phyloP scores from a whole-genome alignment of 2,113 vertebrate genomes.

The Macrotis lagotis region DNA sequence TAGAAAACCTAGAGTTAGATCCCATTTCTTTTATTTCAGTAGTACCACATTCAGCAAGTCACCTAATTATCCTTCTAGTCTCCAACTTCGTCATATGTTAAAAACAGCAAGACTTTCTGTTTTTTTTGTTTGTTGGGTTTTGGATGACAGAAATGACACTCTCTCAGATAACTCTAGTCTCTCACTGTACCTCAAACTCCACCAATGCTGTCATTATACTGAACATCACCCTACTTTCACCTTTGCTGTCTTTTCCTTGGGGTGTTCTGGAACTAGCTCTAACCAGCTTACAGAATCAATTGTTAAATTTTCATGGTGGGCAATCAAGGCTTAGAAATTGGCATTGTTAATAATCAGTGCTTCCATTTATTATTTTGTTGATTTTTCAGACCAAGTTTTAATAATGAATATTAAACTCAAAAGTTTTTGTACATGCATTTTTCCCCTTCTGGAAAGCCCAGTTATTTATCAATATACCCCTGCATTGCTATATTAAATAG shows the following conservation, averaged over 20 bases:
- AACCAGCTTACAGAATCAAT: neutral
- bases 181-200: neutral
- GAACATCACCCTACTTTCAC: neutral
- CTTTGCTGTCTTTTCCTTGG: neutral
- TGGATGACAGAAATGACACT: neutral
- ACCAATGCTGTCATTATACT: neutral
- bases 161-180: neutral
- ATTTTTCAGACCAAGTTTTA: neutral
- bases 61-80: neutral
- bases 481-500: neutral
- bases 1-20: neutral
- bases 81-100: neutral
- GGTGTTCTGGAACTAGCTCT: neutral
- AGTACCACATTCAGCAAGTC: neutral
- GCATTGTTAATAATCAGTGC: neutral
- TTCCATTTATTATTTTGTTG: neutral
- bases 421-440: neutral
- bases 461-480: neutral
- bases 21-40: neutral
- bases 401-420: neutral
- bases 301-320: neutral
- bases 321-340: neutral
- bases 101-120: too few species aligned
- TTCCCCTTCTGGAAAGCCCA: neutral
- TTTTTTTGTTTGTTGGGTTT: neutral